These are phyloP conservation scores for Pyrrhia umbra DNA, from an alignment of 2,888 invertebrate species.

Conservation along the genomic window DNA sequence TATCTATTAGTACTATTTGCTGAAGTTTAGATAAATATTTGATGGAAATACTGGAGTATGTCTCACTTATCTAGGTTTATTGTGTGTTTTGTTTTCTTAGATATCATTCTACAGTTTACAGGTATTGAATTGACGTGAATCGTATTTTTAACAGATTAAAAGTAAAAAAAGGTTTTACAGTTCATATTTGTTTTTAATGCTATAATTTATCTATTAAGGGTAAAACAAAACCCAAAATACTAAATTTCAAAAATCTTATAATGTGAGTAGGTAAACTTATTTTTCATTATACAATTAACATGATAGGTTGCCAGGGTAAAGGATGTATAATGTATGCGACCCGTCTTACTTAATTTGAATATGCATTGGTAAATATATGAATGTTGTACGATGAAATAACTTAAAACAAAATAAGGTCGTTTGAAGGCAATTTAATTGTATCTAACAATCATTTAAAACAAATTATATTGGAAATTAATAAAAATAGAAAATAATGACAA, in stretches of 20 bases:
- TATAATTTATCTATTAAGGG: not conserved
- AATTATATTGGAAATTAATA: too few species aligned
- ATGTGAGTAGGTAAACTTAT: slow-evolving; percentile 2
- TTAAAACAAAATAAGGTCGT: slow-evolving; percentile 61
- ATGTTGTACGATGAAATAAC: slow-evolving; percentile 76
- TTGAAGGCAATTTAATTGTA: not conserved
- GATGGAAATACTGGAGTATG: slow-evolving; percentile 42
- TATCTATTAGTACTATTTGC: slow-evolving; percentile 56
- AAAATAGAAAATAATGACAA: too few species aligned
- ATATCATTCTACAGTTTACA: slow-evolving; percentile 17
- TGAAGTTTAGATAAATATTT: slow-evolving; percentile 57
- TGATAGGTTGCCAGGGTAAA: slow-evolving; percentile 54
- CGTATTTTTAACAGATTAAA: not conserved
- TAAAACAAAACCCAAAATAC: too few species aligned
- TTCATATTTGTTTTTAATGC: not conserved
- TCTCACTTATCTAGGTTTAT: slow-evolving; percentile 49
- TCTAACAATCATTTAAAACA: too few species aligned
- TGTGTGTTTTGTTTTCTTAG: slow-evolving; percentile 47
- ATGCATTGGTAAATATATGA: slow-evolving; percentile 68
- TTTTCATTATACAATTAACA: slow-evolving; percentile 52
- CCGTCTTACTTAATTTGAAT: slow-evolving; percentile 76
- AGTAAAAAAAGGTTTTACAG: not conserved
- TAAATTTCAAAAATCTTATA: not conserved
- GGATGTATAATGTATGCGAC: slow-evolving; percentile 68
- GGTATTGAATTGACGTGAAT: slow-evolving; percentile 3